Evolutionary conservation across 2,113 vertebrate species (phyloP), one percentile per base, ranked within the genome.

Genomic region (Chaenocephalus aceratus): DNA sequence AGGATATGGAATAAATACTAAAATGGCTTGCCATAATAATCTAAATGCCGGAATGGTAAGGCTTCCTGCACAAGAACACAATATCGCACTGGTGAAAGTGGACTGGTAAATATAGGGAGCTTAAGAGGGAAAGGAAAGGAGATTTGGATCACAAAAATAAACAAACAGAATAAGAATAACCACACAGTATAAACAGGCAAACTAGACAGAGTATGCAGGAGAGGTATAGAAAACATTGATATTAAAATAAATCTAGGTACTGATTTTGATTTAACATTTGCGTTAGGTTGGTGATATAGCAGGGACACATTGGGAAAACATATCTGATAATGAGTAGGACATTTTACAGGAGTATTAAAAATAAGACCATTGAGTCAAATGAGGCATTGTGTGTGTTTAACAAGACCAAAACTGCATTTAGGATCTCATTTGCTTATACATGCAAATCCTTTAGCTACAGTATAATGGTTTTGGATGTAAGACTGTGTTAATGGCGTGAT

Each of bases 371-470:
- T 36, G 36, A 36, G 5, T 6, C n/a, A 10, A 54, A n/a, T 59
- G 8, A 34, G 13, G 34, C 8, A 2, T 59, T 26, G 7, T 34
- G 58, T 51, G 4, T 30, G 54, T 15, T 51, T 51, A 3, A 36
- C 4, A 49, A 61, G 12, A 53, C 41, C n/a, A 44, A 74, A 62
- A 53, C 49, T 74, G n/a, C 53, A 26, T 74, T 62, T 13, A 63
- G 44, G 14, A 54, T 26, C 8, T 16, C 1, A 36, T 7, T 36
- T 36, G 36, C 1, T 36, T 36, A 36, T 36, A 36, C 36, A 36
- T 36, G 36, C 36, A 65, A 26, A 52, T 34, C 10, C 23, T 2
- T 30, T 30, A 54, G 36, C 30, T 16, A 6, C 26, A 30, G 26
- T 30, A 30, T 54, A 13, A 3, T 18, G 63, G 36, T 10, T 56